These are phyloP conservation scores for Pristis pectinata DNA, from an alignment of 2,797 vertebrate species.

Conservation along the genomic window DNA sequence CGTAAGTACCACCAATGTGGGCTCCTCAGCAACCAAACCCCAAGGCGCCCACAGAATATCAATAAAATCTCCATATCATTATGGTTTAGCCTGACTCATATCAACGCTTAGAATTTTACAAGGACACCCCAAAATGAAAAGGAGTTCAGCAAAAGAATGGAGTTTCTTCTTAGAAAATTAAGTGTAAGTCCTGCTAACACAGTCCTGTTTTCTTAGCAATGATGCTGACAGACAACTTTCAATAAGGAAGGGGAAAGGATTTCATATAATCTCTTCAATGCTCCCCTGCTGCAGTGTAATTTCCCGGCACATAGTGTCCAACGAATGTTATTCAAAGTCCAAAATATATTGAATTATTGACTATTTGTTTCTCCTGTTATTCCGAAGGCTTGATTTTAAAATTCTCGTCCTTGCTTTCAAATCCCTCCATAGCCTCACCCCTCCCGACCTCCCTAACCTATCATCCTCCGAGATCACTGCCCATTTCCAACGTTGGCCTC, in stretches of 20 bases:
- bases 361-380: neutral
- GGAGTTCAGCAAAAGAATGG: neutral
- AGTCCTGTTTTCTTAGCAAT: neutral
- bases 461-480: too few relatives aligned
- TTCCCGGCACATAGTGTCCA: too few relatives aligned
- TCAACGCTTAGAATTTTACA: neutral
- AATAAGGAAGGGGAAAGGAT: neutral
- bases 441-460: too few relatives aligned
- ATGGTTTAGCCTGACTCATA: slow-evolving; percentile 40
- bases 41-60: rapidly evolving
- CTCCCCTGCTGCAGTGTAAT: too few relatives aligned
- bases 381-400: too few relatives aligned
- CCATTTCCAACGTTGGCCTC: too few relatives aligned
- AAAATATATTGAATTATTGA: neutral
- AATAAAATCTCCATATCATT: neutral
- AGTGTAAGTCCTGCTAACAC: too few relatives aligned
- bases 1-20: slow-evolving; percentile 42
- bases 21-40: slow-evolving; percentile 43
- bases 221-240: neutral
- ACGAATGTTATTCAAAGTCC: neutral
- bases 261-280: neutral
- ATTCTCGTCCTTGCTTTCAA: too few relatives aligned
- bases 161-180: neutral
- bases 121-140: neutral
- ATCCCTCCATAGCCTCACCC: too few relatives aligned